These are phyloP conservation scores for Salminus brasiliensis DNA, from an alignment of 2,113 vertebrate species.

Conservation along the genomic window DNA sequence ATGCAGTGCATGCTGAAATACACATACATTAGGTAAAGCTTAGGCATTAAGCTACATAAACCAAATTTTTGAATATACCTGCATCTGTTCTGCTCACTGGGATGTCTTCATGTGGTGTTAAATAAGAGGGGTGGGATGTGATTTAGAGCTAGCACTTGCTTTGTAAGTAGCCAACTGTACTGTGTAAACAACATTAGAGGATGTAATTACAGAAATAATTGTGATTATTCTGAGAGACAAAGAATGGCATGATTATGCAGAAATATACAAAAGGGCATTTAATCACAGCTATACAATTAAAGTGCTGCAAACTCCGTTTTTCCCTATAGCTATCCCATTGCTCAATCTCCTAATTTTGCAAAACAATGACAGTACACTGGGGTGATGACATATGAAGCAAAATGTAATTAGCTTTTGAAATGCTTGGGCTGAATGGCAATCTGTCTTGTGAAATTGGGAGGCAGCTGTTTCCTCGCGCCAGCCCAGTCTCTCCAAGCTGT, in stretches of 20 bases:
- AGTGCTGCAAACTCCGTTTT: constrained; percentile 32
- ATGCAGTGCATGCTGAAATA: background rate
- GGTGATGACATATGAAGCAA: constrained; percentile 53
- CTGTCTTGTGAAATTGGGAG: constrained; percentile 54
- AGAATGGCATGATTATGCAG: constrained; percentile 42
- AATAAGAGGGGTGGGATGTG: constrained; percentile 24
- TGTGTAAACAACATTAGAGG: constrained; percentile 47
- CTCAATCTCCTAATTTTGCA: constrained; percentile 47
- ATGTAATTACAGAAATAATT: constrained; percentile 33
- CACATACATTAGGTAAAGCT: background rate
- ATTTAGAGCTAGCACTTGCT: constrained; percentile 31
- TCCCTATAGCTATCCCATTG: constrained; percentile 47
- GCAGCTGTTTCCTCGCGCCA: constrained; percentile 46
- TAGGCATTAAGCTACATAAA: background rate
- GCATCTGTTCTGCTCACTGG: constrained; percentile 10
- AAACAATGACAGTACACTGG: constrained; percentile 57
- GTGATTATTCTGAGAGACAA: constrained; percentile 28
- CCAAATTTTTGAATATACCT: constrained; percentile 7
- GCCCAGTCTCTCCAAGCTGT: constrained; percentile 41
- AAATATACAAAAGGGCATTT: constrained; percentile 49
- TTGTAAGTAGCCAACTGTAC: constrained; percentile 35
- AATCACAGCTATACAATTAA: constrained; percentile 52
- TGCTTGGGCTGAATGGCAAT: constrained; percentile 54
- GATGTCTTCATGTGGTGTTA: constrained; percentile 21
- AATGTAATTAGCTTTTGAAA: constrained; percentile 60